phyloP scores from a whole-genome alignment of 2,113 vertebrate species.

The Hymenochirus boettgeri region DNA sequence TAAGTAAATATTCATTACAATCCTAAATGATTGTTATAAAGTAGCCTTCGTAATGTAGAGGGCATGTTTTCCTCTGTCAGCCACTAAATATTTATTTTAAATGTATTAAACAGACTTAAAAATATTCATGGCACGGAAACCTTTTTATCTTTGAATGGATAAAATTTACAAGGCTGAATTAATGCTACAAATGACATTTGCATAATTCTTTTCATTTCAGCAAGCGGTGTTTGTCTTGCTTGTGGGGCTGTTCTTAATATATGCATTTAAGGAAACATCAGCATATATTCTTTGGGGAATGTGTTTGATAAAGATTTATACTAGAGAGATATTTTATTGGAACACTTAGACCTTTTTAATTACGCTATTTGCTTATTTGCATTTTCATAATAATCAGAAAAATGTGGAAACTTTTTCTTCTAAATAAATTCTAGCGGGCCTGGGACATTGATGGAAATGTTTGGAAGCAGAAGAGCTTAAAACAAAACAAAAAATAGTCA shows the following conservation, averaged over 20 bases:
- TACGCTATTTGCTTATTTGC: constrained; percentile 4
- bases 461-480: too few species aligned
- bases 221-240: constrained; percentile 56
- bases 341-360: constrained; percentile 1
- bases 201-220: constrained; percentile 54
- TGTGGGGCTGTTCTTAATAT: constrained; percentile 52
- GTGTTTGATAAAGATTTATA: not conserved
- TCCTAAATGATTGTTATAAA: constrained; percentile 58
- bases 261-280: constrained; percentile 48
- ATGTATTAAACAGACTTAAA: constrained; percentile 56
- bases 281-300: constrained; percentile 38
- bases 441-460: too few species aligned
- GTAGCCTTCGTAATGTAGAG: constrained; percentile 51
- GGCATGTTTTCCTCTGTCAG: constrained; percentile 54
- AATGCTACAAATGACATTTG: constrained; percentile 66
- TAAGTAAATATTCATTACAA: constrained; percentile 60
- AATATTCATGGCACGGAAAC: constrained; percentile 62
- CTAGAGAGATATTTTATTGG: not conserved
- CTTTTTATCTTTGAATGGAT: constrained; percentile 56
- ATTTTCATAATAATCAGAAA: not conserved
- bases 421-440: too few species aligned
- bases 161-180: constrained; percentile 61
- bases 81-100: constrained; percentile 65
- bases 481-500: too few species aligned
- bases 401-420: too few species aligned